These are phyloP conservation scores for Ichneumoninae sp. DNA, from an alignment of 2,888 invertebrate genomes.

Conservation along the genomic window DNA sequence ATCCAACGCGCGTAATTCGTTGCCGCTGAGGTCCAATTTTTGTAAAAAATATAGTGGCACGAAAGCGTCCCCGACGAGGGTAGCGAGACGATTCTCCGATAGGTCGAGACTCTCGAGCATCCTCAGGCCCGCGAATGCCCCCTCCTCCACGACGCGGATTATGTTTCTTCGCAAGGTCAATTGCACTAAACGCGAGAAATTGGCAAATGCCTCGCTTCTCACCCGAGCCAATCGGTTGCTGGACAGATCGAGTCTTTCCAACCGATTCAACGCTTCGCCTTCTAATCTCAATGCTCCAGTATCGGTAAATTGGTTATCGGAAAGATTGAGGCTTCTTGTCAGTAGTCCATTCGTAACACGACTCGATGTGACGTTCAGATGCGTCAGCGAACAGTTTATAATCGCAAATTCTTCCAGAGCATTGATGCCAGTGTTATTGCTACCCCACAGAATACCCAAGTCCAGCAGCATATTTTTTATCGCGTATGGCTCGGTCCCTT, in stretches of 20 bases:
- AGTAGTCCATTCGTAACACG: constrained; percentile 64
- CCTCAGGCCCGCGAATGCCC: constrained; percentile 87
- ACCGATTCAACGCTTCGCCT: constrained; percentile 65
- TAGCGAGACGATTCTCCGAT: constrained; percentile 88
- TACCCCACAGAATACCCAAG: constrained; percentile 64
- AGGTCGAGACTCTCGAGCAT: constrained; percentile 89
- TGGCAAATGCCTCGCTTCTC: constrained; percentile 86
- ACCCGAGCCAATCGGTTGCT: constrained; percentile 86
- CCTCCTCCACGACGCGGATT: constrained; percentile 86
- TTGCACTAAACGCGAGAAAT: constrained; percentile 86
- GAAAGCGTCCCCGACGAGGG: constrained; percentile 86
- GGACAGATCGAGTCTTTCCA: constrained; percentile 87
- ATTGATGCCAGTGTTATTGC: neutral
- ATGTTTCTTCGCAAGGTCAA: constrained; percentile 90
- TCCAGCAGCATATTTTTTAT: constrained; percentile 68
- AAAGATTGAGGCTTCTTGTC: constrained; percentile 75
- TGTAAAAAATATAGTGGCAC: constrained; percentile 87
- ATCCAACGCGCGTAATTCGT: constrained; percentile 88
- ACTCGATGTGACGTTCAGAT: constrained; percentile 75
- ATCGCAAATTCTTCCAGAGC: constrained; percentile 64
- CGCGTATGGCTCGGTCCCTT: constrained; percentile 69
- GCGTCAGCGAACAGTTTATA: constrained; percentile 76
- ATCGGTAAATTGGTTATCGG: constrained; percentile 75
- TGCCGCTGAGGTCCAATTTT: constrained; percentile 90
- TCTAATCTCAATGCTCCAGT: constrained; percentile 67